phyloP scores from a whole-genome alignment of 2,113 vertebrate species.

The Jacana jacana region DNA sequence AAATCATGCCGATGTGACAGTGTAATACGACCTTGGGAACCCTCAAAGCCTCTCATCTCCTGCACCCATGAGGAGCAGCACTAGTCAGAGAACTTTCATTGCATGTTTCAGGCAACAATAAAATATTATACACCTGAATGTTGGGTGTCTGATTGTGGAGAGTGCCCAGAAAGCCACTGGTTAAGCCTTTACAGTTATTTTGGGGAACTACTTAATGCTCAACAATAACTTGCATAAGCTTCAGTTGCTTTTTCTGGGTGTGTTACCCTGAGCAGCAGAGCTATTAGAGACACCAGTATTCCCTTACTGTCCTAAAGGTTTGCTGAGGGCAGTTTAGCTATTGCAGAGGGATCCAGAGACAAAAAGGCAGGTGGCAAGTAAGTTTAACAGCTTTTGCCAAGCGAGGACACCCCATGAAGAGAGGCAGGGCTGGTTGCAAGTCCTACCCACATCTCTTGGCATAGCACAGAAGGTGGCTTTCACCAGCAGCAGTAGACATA shows the following conservation, averaged over 20 bases:
- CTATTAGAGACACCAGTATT: not conserved
- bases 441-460: accelerated
- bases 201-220: not conserved
- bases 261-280: not conserved
- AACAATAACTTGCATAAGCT: not conserved
- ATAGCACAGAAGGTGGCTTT: not conserved
- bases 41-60: not conserved
- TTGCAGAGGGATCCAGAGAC: not conserved
- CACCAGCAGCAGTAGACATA: not conserved
- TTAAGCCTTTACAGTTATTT: not conserved
- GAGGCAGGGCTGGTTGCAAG: accelerated
- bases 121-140: not conserved
- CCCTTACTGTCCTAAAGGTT: not conserved
- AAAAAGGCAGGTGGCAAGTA: not conserved
- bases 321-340: not conserved
- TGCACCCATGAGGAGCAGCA: accelerated
- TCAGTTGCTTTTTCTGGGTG: not conserved
- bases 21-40: not conserved
- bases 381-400: not conserved
- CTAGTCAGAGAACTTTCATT: not conserved
- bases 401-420: not conserved
- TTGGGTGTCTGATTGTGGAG: not conserved
- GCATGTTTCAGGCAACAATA: not conserved
- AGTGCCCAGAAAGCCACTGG: not conserved
- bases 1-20: not conserved